Conservation (phyloP, 2,797 vertebrate genomes). For the Eutrigla gurnardus region DNA sequence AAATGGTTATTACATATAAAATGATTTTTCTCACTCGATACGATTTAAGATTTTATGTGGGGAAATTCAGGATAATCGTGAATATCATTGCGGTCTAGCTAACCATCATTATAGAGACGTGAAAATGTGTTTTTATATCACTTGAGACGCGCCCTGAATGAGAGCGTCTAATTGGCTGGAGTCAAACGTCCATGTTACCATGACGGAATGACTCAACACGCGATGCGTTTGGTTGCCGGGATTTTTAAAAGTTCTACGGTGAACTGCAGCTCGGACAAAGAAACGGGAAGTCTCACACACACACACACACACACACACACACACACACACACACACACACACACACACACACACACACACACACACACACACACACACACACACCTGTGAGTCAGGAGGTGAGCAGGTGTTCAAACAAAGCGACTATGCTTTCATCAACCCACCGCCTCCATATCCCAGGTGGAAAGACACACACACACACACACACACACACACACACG, state of each 20-base stretch:
- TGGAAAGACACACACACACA: constrained; percentile 45
- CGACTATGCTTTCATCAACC: constrained; percentile 70
- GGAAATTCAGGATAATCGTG: no score
- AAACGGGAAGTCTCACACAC: constrained; percentile 11
- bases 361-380: constrained; percentile 14
- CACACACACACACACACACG: constrained; percentile 27
- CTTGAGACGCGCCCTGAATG: no score
- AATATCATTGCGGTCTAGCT: no score
- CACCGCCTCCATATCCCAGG: constrained; percentile 73
- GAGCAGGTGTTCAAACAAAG: constrained; percentile 87
- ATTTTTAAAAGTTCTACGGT: constrained; percentile 31
- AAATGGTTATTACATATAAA: no score
- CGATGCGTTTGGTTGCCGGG: background rate
- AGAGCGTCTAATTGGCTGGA: no score
- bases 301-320: constrained; percentile 1
- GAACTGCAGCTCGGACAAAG: background rate
- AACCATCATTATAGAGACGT: no score
- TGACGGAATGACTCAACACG: no score
- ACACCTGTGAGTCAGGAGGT: constrained; percentile 67
- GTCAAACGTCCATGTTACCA: no score
- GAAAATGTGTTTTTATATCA: no score
- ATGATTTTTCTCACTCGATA: no score
- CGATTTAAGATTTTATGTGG: no score
- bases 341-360: constrained; percentile 7
- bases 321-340: constrained; percentile 3